phyloP scores from a whole-genome alignment of 92 coral and sea anemone species.

The Bergia puertoricense region DNA sequence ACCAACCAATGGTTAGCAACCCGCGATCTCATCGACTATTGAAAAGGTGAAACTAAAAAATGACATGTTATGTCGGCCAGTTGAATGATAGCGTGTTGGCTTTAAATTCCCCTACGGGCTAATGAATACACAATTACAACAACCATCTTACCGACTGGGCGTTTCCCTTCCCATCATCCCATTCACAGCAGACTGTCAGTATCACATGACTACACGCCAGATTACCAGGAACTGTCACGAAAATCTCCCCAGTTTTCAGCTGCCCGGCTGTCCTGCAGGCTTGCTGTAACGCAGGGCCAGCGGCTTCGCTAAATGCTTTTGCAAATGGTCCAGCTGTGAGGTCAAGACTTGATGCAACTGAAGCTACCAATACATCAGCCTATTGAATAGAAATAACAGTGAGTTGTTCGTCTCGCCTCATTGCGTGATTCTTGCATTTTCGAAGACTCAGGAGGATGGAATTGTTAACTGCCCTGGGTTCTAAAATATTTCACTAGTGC shows the following conservation, averaged over 20 bases:
- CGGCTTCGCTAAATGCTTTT: slow-evolving; percentile 48
- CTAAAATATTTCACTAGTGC: too few species aligned
- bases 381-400: not conserved
- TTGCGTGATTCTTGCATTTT: too few species aligned
- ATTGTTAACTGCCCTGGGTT: too few species aligned
- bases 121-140: too few species aligned
- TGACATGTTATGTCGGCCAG: too few species aligned
- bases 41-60: too few species aligned
- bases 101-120: too few species aligned
- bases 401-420: not conserved
- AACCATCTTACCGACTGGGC: slow-evolving; percentile 49
- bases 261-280: slow-evolving; percentile 31
- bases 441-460: too few species aligned
- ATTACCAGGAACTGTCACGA: slow-evolving; percentile 49
- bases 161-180: slow-evolving; percentile 49
- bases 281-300: slow-evolving; percentile 34
- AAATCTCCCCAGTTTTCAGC: slow-evolving; percentile 48
- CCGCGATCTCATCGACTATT: too few species aligned
- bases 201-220: slow-evolving; percentile 59
- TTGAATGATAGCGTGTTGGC: too few species aligned
- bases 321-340: slow-evolving; percentile 47
- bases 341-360: slow-evolving; percentile 48
- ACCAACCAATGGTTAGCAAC: too few species aligned
- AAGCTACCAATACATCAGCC: slow-evolving; percentile 48
- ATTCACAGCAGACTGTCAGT: slow-evolving; percentile 53